A percentile compares a stretch with the other conserved stretches of the same genome.
Evolutionary conservation across 2,888 invertebrate genomes (phyloP).

Genomic region (Synanthedon vespiformis): DNA sequence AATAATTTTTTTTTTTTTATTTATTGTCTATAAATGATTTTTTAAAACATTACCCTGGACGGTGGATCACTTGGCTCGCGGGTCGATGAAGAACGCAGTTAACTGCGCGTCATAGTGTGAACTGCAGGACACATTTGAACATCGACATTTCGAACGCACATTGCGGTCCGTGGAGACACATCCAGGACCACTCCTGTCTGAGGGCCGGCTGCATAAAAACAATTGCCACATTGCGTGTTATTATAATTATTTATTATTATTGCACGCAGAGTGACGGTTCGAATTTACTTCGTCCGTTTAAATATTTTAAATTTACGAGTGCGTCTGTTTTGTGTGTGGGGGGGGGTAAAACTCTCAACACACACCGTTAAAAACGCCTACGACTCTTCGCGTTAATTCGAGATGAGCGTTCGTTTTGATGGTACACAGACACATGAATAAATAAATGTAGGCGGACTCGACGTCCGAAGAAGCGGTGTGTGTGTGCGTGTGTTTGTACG

Average conservation of each 20-base stretch:
- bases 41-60: neutral
- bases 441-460: neutral
- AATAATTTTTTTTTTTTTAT: too few species aligned
- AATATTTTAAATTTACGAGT: neutral
- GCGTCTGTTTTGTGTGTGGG: too few species aligned
- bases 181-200: slow-evolving; percentile 1
- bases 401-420: neutral
- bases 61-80: neutral
- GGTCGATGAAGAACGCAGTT: neutral
- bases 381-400: neutral
- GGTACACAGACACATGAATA: neutral
- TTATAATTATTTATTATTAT: too few species aligned
- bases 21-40: too few species aligned
- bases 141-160: neutral
- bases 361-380: neutral
- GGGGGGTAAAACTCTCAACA: too few species aligned
- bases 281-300: neutral
- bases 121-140: neutral
- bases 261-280: neutral
- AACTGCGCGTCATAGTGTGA: neutral
- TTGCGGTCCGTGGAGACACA: neutral
- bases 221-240: neutral
- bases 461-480: neutral
- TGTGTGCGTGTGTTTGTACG: neutral
- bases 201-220: neutral